These are phyloP conservation scores for Unio pictorum DNA, from an alignment of 2,888 invertebrate species.

Conservation along the genomic window DNA sequence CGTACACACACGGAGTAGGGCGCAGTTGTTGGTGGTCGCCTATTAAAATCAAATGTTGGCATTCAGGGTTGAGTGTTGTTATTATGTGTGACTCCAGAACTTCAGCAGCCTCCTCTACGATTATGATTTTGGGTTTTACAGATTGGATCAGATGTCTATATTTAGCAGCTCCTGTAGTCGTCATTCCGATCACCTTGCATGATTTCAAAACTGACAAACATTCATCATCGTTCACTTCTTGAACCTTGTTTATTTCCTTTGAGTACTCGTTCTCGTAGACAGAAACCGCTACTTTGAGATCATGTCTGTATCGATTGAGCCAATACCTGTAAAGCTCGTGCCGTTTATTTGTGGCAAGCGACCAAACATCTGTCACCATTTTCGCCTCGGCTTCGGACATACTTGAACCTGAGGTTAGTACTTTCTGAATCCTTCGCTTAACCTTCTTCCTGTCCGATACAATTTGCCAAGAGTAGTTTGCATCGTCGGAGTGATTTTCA, in stretches of 20 bases:
- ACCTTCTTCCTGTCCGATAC: too few relatives aligned
- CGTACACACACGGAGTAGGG: conserved; percentile 81
- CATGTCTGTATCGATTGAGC: conserved; percentile 47
- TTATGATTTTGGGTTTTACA: conserved; percentile 69
- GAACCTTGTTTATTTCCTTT: conserved; percentile 19
- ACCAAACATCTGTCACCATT: conserved; percentile 47
- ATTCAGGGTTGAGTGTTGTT: conserved; percentile 80
- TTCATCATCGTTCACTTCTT: conserved; percentile 43
- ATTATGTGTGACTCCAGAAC: conserved; percentile 87
- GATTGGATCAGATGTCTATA: conserved; percentile 51
- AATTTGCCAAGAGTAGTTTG: too few relatives aligned
- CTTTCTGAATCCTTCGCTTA: too few relatives aligned
- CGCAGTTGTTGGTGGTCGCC: conserved; percentile 87
- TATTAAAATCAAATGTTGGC: conserved; percentile 87
- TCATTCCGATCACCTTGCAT: conserved; percentile 63
- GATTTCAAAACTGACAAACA: conserved; percentile 49
- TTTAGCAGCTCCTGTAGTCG: conserved; percentile 68
- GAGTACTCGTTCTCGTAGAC: conserved; percentile 32
- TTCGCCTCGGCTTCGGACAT: conserved; percentile 38
- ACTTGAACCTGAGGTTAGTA: background rate
- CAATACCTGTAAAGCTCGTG: conserved; percentile 72
- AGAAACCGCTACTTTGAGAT: conserved; percentile 27
- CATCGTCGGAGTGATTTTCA: too few relatives aligned
- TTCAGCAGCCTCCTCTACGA: conserved; percentile 91
- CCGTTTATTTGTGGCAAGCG: conserved; percentile 55